Base-by-base conservation (phyloP, 2,888 invertebrate species). In the Tanytarsus gracilentus region DNA sequence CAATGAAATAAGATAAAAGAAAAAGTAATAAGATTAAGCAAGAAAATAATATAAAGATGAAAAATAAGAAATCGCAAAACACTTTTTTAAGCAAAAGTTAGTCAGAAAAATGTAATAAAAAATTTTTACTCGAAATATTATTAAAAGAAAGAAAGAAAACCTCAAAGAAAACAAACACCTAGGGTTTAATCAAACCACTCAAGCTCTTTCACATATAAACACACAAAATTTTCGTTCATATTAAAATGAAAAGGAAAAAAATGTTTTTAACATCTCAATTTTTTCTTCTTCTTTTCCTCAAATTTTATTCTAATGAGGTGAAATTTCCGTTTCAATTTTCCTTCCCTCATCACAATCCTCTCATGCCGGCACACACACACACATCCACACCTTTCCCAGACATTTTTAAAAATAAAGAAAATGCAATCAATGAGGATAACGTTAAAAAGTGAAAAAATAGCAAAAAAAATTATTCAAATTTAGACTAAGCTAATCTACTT, bases 1-100 rank as follows among this genome's bases (percentile, higher is more conserved):
- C 55, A 55, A 55, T 40, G 62, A 60, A 61, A 61, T 61, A 61
- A 63, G 16, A 23, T 62, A 44, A 51, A 51, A 18, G 30, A 48
- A 55, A 55, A 55, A 25, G 49, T 25, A 11, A 26, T 23, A 49
- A 9, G 49, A 26, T 11, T 50, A 61, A 52, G 51, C 44, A 59
- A 60, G 51, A 62, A 60, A 55, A 55, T 18, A 44, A 48, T 26
- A 44, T 44, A 44, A 33, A 55, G 21, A 53, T 53, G 40, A 30
- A 33, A 33, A 33, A 33, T n/a, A 11, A 18, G 49, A 18, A 40
- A 40, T 25, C 23, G 16, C 21, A 48, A 56, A 56, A 48, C 44
- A 58, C 44, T 48, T 58, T 58, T 48, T 39, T 48, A 58, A 48
- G 58, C 58, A 58, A 48, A 58, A 58, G 48, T 58, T 58, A 58